phyloP scores from a whole-genome alignment of 2,888 invertebrate genomes.

The Alcis repandata region DNA sequence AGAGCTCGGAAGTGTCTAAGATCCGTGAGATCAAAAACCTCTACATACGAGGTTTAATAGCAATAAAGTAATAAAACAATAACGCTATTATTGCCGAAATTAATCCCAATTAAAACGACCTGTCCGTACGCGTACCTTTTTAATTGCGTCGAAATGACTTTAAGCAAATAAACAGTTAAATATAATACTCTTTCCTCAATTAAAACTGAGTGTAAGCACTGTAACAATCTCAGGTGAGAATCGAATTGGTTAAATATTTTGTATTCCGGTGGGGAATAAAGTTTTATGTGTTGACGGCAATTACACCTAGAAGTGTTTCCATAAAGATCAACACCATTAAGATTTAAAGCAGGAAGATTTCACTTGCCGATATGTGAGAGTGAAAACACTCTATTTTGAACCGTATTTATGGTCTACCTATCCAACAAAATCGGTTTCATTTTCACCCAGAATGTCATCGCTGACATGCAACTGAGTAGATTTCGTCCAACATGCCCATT shows the following conservation, averaged over 20 bases:
- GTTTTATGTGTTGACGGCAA: conserved; percentile 36
- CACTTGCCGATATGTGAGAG: conserved; percentile 4
- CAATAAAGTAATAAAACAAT: conserved; percentile 58
- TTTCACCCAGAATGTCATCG: background rate
- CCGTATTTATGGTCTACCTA: background rate
- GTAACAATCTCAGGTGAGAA: conserved; percentile 47
- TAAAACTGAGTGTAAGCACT: conserved; percentile 43
- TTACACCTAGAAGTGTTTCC: conserved; percentile 32
- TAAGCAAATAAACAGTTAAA: conserved; percentile 50
- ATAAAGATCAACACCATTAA: conserved; percentile 32
- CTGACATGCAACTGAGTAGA: background rate
- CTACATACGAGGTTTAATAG: conserved; percentile 38
- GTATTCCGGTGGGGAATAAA: conserved; percentile 35
- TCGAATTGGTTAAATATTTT: conserved; percentile 43
- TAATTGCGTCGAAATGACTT: conserved; percentile 48
- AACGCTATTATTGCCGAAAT: conserved; percentile 53
- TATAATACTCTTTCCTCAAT: conserved; percentile 48
- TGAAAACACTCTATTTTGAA: background rate
- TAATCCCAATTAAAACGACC: conserved; percentile 49
- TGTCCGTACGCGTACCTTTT: conserved; percentile 40
- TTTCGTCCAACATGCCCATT: no score
- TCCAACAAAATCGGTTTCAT: no score
- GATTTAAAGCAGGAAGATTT: conserved; percentile 20
- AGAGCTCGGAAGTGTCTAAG: conserved; percentile 24
- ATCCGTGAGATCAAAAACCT: conserved; percentile 36